These are phyloP conservation scores for Ctenopoma kingsleyae DNA, from an alignment of 2,797 vertebrate species.

Conservation along the genomic window DNA sequence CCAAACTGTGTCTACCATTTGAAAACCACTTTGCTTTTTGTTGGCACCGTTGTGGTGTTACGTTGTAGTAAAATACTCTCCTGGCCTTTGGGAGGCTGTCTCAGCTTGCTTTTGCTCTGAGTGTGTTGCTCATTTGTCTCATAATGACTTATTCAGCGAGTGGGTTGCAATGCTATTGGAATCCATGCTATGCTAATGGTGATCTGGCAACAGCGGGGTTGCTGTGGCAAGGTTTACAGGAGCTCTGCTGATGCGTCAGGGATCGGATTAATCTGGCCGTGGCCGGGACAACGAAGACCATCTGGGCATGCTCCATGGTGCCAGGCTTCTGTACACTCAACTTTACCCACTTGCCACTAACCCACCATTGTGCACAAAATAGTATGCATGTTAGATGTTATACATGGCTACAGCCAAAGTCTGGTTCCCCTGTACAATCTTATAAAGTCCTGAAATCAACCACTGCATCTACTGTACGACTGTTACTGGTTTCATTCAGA, in stretches of 20 bases:
- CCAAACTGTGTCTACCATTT: slow-evolving; percentile 8
- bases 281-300: slow-evolving; percentile 61
- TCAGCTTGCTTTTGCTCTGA: slow-evolving; percentile 30
- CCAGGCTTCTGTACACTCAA: slow-evolving; percentile 33
- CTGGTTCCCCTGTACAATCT: background rate
- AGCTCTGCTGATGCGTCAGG: slow-evolving; percentile 47
- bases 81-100: slow-evolving; percentile 22
- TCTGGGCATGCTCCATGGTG: slow-evolving; percentile 55
- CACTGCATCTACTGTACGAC: background rate
- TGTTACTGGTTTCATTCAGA: slow-evolving; percentile 24
- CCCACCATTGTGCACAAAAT: slow-evolving; percentile 13
- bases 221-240: slow-evolving; percentile 33
- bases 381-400: slow-evolving; percentile 21
- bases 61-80: background rate
- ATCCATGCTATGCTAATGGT: slow-evolving; percentile 53
- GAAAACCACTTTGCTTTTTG: background rate
- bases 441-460: slow-evolving; percentile 3
- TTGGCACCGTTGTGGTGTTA: slow-evolving; percentile 1
- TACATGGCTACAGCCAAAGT: background rate
- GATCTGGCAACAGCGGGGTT: slow-evolving; percentile 38
- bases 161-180: slow-evolving; percentile 21
- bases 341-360: slow-evolving; percentile 26
- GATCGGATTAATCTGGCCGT: slow-evolving; percentile 62
- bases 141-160: slow-evolving; percentile 42
- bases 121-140: slow-evolving; percentile 45